Conservation (phyloP, 2,113 vertebrate genomes). For the Pluvianellus socialis region DNA sequence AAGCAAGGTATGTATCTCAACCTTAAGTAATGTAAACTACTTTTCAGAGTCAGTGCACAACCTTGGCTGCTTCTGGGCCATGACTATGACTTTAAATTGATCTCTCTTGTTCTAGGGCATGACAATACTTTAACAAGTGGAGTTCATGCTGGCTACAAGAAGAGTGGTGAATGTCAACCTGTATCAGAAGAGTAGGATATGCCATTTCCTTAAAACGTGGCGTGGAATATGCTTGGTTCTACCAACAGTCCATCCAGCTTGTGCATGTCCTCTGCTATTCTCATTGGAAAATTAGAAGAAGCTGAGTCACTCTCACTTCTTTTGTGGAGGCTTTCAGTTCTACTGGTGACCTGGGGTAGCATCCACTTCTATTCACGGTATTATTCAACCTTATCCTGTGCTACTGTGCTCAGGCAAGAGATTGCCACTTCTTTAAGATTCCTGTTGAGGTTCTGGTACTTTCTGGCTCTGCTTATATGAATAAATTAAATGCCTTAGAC, state of each 20-base stretch:
- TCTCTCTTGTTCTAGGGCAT: background rate
- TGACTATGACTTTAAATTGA: background rate
- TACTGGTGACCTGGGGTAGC: background rate
- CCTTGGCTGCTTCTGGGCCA: background rate
- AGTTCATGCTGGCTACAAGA: background rate
- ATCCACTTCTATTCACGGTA: background rate
- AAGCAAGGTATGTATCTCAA: background rate
- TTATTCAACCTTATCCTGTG: background rate
- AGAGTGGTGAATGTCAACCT: background rate
- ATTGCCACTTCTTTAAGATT: background rate
- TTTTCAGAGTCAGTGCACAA: background rate
- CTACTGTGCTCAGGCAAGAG: background rate
- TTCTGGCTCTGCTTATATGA: background rate
- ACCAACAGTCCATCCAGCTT: background rate
- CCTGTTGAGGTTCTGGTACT: background rate
- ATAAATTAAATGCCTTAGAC: background rate
- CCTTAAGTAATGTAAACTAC: background rate
- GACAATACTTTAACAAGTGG: background rate
- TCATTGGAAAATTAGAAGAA: background rate
- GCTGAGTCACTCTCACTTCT: background rate
- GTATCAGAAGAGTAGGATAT: background rate
- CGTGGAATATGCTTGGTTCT: background rate
- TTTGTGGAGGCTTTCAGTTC: background rate
- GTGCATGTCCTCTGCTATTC: background rate
- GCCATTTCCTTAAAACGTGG: background rate